Percentiles rank a stretch among this genome's conserved stretches.
Conservation (phyloP, 2,113 vertebrate genomes). For the Clarias batrachus region DNA sequence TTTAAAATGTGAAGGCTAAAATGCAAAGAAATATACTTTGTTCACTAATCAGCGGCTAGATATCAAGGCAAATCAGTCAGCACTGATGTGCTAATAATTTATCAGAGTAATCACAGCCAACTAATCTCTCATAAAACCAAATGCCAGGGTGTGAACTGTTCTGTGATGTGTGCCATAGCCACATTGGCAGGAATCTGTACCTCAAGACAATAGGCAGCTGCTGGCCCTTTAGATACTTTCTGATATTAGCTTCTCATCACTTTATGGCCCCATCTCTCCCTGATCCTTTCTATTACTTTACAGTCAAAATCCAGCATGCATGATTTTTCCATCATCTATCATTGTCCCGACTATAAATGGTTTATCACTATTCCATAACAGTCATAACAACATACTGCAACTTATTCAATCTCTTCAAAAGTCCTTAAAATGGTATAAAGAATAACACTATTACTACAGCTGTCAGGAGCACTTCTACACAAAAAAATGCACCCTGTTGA, state of each 20-base stretch:
- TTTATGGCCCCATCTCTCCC: slow-evolving; percentile 33
- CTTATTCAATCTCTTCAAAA: background rate
- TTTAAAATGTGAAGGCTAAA: background rate
- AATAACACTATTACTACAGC: background rate
- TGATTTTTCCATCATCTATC: slow-evolving; percentile 42
- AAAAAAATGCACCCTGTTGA: background rate
- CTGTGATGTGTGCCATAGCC: slow-evolving; percentile 40
- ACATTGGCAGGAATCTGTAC: slow-evolving; percentile 26
- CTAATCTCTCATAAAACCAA: slow-evolving; percentile 54
- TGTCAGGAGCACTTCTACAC: background rate
- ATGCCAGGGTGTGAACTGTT: slow-evolving; percentile 53
- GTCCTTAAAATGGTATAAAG: background rate
- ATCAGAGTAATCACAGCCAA: slow-evolving; percentile 35
- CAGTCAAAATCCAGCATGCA: slow-evolving; percentile 62
- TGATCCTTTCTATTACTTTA: slow-evolving; percentile 43
- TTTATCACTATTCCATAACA: slow-evolving; percentile 56
- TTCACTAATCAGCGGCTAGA: background rate
- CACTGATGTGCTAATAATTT: slow-evolving; percentile 41
- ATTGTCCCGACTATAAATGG: slow-evolving; percentile 19
- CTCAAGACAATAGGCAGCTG: slow-evolving; percentile 42
- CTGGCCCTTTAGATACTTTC: slow-evolving; percentile 44
- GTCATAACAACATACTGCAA: slow-evolving; percentile 42
- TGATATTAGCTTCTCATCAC: slow-evolving; percentile 55
- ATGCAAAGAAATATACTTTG: background rate
- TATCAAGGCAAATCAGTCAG: background rate